A percentile compares a stretch with the other conserved stretches of the same genome.
Conservation (phyloP, 2,797 vertebrate species). For the Acanthornis magna region DNA sequence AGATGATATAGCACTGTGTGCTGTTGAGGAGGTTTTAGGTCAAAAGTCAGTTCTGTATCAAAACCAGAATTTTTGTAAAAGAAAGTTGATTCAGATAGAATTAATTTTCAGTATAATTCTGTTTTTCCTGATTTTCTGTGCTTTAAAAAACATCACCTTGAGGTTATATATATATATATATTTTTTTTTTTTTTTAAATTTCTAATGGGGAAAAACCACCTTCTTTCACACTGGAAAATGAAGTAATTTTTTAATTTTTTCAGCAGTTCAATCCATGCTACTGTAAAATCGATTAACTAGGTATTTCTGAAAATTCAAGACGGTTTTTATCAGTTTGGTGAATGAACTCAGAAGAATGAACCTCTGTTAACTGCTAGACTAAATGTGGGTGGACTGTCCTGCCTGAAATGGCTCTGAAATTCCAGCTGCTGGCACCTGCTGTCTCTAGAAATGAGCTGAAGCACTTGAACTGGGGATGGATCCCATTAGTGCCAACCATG, state of each 20-base stretch:
- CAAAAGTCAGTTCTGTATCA: not conserved
- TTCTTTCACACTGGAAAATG: not conserved
- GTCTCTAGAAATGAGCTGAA: not conserved
- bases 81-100: not conserved
- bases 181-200: not conserved
- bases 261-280: not conserved
- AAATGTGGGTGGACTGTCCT: not conserved
- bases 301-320: not conserved
- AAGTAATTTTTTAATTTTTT: not conserved
- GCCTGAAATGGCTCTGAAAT: not conserved
- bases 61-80: not conserved
- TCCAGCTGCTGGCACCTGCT: not conserved
- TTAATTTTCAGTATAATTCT: not conserved
- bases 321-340: not conserved
- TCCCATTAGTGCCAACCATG: not conserved
- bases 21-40: not conserved
- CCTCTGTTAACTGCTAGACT: not conserved
- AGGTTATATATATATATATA: not conserved
- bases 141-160: not conserved
- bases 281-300: not conserved
- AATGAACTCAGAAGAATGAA: not conserved
- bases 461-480: not conserved
- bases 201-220: rapidly evolving
- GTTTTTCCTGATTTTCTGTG: not conserved
- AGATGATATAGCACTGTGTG: not conserved